Percentiles rank a stretch among this genome's conserved stretches.
phyloP scores from a whole-genome alignment of 2,888 invertebrate species.

The Geotrupes spiniger region DNA sequence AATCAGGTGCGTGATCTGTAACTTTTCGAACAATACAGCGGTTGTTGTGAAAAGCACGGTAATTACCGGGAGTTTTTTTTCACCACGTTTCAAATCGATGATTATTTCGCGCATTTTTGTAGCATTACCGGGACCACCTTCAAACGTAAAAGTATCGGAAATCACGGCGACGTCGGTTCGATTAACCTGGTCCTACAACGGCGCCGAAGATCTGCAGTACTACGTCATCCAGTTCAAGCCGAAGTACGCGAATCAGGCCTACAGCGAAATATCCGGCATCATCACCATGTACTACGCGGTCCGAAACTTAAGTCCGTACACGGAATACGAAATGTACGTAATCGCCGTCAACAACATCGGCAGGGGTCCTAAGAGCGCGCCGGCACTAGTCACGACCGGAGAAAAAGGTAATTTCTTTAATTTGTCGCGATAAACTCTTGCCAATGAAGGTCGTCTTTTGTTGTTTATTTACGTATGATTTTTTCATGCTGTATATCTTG shows the following conservation, averaged over 20 bases:
- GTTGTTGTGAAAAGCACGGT: too few species aligned
- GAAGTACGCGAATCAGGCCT: constrained; percentile 88
- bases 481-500: constrained; percentile 42
- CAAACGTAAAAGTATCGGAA: constrained; percentile 86
- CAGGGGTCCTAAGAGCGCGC: constrained; percentile 82
- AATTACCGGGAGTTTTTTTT: too few species aligned
- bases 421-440: too few species aligned
- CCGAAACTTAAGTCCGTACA: constrained; percentile 86
- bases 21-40: too few species aligned
- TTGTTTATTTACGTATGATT: constrained; percentile 18
- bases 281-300: constrained; percentile 92
- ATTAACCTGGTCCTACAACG: constrained; percentile 89
- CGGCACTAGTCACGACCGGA: constrained; percentile 90
- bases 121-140: constrained; percentile 91
- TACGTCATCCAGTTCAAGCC: constrained; percentile 97
- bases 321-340: constrained; percentile 94
- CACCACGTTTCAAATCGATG: too few species aligned
- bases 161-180: constrained; percentile 92
- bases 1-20: too few species aligned
- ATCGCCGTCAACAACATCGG: constrained; percentile 95
- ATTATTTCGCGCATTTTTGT: constrained; percentile 44
- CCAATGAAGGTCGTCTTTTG: constrained; percentile 3
- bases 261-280: constrained; percentile 89
- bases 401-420: constrained; percentile 75
- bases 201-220: constrained; percentile 87